Evolutionary conservation across 2,888 invertebrate genomes (phyloP), one percentile per base, ranked within the genome.

Genomic region (Andrena minutula): DNA sequence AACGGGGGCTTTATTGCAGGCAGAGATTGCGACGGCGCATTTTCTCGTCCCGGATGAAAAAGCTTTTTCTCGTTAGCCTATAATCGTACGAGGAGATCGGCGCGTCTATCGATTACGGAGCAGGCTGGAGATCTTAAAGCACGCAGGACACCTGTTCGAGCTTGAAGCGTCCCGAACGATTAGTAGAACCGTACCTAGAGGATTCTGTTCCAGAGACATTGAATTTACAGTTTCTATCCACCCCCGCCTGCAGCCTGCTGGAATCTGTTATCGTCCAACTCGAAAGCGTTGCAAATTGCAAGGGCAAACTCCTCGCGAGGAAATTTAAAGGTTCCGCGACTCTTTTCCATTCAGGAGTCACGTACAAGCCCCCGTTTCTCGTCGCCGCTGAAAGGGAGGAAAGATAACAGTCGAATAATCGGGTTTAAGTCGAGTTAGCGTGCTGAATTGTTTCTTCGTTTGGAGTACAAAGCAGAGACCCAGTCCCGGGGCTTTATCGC

Each of bases 401-500:
- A n/a, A 63, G 26, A 63, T n/a, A 2, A 51, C n/a, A 35, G 23
- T 23, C 1, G 61, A 63, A 32, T 23, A 32, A 61, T 35, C 20
- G 47, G 47, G 35, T 65, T 77, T 30, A 47, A 49, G 10, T 23
- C 5, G 49, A 66, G 20, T 71, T 61, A 70, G 58, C 60, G 65
- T 51, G 5, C 47, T 23, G 47, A 51, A 72, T 60, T 53, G 61
- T 63, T 63, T 58, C 61, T 16, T 8, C 2, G 12, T 6, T 41
- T 41, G 41, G 16, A 3, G 4, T 1, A 28, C 7, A 20, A 6
- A 20, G 16, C 12, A 10, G 23, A 7, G 41, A 49, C 10, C 35
- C 23, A 30, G 2, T 10, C n/a, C 23, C 47, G 26, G 5, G 6
- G 51, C 23, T 91, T 16, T 91, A 91, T 91, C 91, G 74, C 49